These are phyloP conservation scores for Zosterops lateralis DNA, from an alignment of 2,113 vertebrate genomes.

Conservation along the genomic window DNA sequence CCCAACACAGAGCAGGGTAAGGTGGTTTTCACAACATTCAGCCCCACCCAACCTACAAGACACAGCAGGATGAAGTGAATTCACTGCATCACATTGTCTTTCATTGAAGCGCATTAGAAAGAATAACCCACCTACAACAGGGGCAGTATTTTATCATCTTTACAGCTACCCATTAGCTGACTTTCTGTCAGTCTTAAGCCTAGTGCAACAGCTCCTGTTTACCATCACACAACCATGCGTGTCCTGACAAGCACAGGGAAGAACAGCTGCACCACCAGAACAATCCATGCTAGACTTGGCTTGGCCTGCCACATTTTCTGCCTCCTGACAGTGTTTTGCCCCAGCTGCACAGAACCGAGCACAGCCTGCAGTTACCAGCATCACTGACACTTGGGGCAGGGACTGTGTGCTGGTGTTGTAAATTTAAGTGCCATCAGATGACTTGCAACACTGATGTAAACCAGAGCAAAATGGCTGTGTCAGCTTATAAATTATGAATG, in stretches of 20 bases:
- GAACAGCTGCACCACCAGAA: not conserved
- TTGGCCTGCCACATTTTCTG: not conserved
- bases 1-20: not conserved
- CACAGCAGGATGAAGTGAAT: not conserved
- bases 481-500: slow-evolving; percentile 24
- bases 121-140: not conserved
- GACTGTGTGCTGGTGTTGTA: not conserved
- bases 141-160: not conserved
- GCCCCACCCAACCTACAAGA: not conserved
- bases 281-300: not conserved
- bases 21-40: not conserved
- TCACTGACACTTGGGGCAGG: not conserved
- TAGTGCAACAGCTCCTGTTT: not conserved
- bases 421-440: not conserved
- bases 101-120: not conserved
- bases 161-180: not conserved
- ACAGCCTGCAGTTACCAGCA: not conserved
- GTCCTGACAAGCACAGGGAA: slow-evolving; percentile 14
- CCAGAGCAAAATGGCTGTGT: not conserved
- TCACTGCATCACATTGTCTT: not conserved
- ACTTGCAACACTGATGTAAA: not conserved
- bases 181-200: not conserved
- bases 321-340: not conserved
- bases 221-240: not conserved
- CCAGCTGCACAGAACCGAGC: not conserved